phyloP scores from a whole-genome alignment of 1,140 invertebrate genomes.

The Ericerus pela region DNA sequence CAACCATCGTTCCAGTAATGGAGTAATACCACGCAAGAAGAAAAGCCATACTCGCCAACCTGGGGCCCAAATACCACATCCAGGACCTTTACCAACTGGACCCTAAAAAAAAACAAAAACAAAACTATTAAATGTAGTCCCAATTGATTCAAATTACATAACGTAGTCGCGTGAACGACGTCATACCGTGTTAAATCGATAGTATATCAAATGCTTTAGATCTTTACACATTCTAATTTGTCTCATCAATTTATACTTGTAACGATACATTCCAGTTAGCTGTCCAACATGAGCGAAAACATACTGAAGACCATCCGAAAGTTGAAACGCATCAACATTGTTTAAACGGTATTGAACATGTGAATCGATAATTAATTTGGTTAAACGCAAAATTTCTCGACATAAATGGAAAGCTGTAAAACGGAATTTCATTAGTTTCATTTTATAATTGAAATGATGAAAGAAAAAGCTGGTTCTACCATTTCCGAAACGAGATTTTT shows the following conservation, averaged over 20 bases:
- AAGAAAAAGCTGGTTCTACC: constrained; percentile 36
- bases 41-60: constrained; percentile 99
- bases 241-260: constrained; percentile 99
- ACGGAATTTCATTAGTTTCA: constrained; percentile 15
- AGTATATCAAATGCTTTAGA: constrained; percentile 98
- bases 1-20: constrained; percentile 91
- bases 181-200: constrained; percentile 94
- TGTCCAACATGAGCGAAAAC: constrained; percentile 99
- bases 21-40: constrained; percentile 98
- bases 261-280: constrained; percentile 98
- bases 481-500: constrained; percentile 99
- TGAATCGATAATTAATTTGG: constrained; percentile 96
- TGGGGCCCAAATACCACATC: constrained; percentile 98
- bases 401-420: constrained; percentile 89
- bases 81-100: constrained; percentile 95
- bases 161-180: neutral
- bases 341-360: constrained; percentile 98
- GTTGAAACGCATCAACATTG: constrained; percentile 97
- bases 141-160: neutral
- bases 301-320: constrained; percentile 98
- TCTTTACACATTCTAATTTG: constrained; percentile 99
- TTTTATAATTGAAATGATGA: constrained; percentile 12
- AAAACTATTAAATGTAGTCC: neutral
- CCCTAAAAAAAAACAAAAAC: constrained; percentile 42
- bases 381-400: constrained; percentile 91